Conservation (phyloP, 2,888 invertebrate genomes). For the Lithophane semibrunnea region DNA sequence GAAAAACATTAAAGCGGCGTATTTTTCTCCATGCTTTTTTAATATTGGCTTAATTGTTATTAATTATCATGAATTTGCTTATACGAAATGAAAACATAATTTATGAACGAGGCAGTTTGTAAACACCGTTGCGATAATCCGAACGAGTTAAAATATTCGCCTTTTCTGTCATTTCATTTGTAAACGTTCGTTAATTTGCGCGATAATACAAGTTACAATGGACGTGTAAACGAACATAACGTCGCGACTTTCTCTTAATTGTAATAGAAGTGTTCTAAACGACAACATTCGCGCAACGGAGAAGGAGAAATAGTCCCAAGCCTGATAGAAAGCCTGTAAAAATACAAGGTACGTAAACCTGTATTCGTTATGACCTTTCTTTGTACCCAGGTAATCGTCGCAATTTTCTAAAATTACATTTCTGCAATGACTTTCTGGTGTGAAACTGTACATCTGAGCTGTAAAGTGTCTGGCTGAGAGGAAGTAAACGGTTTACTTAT, state of each 20-base stretch:
- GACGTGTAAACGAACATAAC: constrained; percentile 74
- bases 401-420: constrained; percentile 69
- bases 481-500: constrained; percentile 49
- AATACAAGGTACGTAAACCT: constrained; percentile 73
- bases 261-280: constrained; percentile 62
- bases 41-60: background rate
- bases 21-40: background rate
- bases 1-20: accelerated
- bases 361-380: constrained; percentile 80
- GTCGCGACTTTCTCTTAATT: constrained; percentile 75
- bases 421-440: constrained; percentile 49
- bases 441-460: constrained; percentile 22
- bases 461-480: constrained; percentile 24
- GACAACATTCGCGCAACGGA: constrained; percentile 49
- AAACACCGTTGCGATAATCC: constrained; percentile 24
- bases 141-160: constrained; percentile 55
- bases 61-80: accelerated
- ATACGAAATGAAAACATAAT: background rate
- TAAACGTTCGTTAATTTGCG: constrained; percentile 75
- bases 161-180: constrained; percentile 64
- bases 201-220: constrained; percentile 77
- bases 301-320: constrained; percentile 51
- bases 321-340: constrained; percentile 55
- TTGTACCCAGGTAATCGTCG: constrained; percentile 79
- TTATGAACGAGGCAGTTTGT: background rate